Evolutionary conservation across 2,888 invertebrate genomes (phyloP).

Genomic region (Octonoba sinensis): DNA sequence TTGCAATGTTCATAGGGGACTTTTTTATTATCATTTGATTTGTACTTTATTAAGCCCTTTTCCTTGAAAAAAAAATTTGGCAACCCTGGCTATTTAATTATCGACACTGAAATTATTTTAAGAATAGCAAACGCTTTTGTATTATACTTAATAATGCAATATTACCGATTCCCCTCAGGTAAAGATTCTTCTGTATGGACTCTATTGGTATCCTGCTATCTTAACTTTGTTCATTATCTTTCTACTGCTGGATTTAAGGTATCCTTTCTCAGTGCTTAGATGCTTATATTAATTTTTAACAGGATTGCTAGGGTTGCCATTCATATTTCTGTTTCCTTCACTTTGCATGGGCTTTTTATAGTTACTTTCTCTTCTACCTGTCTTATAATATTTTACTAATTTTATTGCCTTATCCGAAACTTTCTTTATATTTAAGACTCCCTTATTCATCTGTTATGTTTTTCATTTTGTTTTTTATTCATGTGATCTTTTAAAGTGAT

Average conservation of each 20-base stretch:
- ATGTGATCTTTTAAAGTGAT: too few species aligned
- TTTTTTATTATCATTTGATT: too few species aligned
- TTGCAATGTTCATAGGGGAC: too few species aligned
- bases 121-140: background rate
- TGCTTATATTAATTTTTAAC: too few species aligned
- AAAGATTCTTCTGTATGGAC: conserved; percentile 49
- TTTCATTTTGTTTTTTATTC: background rate
- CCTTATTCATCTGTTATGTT: background rate
- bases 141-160: conserved; percentile 8
- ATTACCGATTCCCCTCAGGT: conserved; percentile 46
- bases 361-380: background rate
- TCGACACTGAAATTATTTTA: too few species aligned
- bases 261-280: conserved; percentile 2
- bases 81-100: too few species aligned
- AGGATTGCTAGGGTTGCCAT: conserved; percentile 22
- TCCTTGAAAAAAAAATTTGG: too few species aligned
- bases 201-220: conserved; percentile 54
- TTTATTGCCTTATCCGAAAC: background rate
- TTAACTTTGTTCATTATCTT: conserved; percentile 53
- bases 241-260: conserved; percentile 55
- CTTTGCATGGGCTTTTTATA: conserved; percentile 6
- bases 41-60: too few species aligned
- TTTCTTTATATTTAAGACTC: background rate
- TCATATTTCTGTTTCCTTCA: background rate
- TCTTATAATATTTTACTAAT: background rate